These are phyloP conservation scores for Pontoporia blainvillei DNA, from an alignment of 2,113 vertebrate species.

Conservation along the genomic window DNA sequence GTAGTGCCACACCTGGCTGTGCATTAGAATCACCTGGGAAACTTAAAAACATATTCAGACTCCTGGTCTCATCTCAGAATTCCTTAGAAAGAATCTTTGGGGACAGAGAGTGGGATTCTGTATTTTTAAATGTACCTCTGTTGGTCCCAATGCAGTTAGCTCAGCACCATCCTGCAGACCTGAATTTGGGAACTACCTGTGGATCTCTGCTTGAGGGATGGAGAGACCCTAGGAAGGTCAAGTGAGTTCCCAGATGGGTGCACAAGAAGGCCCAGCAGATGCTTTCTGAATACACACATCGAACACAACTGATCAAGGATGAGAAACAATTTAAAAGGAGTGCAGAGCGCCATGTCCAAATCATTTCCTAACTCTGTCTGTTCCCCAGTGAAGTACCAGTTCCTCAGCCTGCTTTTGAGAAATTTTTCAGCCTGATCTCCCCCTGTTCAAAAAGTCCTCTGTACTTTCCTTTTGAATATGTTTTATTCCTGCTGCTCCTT, in stretches of 20 bases:
- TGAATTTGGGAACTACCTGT: background rate
- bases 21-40: background rate
- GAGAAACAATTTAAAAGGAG: background rate
- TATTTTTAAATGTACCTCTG: background rate
- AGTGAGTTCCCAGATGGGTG: background rate
- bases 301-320: background rate
- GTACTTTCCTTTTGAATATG: background rate
- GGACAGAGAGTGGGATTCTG: background rate
- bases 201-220: background rate
- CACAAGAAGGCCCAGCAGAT: background rate
- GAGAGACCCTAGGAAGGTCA: background rate
- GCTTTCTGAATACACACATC: background rate
- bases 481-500: background rate
- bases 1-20: background rate
- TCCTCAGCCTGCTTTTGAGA: background rate
- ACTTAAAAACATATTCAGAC: background rate
- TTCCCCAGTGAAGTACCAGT: background rate
- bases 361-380: background rate
- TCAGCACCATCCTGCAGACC: background rate
- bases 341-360: background rate
- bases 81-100: background rate
- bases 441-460: background rate
- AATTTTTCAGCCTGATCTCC: background rate
- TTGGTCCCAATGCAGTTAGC: background rate
- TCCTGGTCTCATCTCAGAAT: background rate